Percentiles rank a stretch among this genome's conserved stretches.
Evolutionary conservation across 2,113 vertebrate genomes (phyloP).

Genomic region (Chroicocephalus ridibundus): DNA sequence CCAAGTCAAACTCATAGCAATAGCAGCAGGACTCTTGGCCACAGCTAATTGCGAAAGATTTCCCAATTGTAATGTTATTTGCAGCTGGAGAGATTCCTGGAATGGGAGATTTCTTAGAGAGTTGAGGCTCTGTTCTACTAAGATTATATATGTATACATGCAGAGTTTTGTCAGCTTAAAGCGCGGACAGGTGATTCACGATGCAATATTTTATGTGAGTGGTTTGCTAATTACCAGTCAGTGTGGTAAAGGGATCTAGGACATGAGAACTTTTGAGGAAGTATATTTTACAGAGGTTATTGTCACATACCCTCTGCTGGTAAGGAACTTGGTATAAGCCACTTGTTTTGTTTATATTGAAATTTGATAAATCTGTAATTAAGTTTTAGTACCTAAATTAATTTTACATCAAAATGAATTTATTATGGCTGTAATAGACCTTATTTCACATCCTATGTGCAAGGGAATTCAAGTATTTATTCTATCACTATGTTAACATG

Average conservation of each 20-base stretch:
- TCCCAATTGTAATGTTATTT: background rate
- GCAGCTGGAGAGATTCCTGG: background rate
- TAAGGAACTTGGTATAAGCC: background rate
- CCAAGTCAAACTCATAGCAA: background rate
- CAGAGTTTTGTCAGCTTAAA: background rate
- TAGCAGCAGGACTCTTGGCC: background rate
- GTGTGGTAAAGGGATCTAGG: background rate
- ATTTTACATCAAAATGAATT: background rate
- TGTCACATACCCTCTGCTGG: background rate
- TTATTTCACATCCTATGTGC: background rate
- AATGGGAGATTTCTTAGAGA: background rate
- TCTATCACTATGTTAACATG: background rate
- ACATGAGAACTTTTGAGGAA: background rate
- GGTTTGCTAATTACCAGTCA: background rate
- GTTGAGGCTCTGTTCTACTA: background rate
- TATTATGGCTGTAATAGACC: background rate
- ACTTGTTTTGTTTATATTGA: background rate
- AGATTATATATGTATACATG: background rate
- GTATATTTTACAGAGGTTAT: background rate
- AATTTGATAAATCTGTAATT: background rate
- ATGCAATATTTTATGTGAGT: background rate
- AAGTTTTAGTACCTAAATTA: background rate
- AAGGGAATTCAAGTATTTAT: background rate
- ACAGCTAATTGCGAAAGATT: background rate
- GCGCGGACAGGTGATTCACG: background rate